Percentiles rank a stretch among this genome's conserved stretches.
phyloP scores from a whole-genome alignment of 1,140 invertebrate species.

The Trigoniulus corallinus region DNA sequence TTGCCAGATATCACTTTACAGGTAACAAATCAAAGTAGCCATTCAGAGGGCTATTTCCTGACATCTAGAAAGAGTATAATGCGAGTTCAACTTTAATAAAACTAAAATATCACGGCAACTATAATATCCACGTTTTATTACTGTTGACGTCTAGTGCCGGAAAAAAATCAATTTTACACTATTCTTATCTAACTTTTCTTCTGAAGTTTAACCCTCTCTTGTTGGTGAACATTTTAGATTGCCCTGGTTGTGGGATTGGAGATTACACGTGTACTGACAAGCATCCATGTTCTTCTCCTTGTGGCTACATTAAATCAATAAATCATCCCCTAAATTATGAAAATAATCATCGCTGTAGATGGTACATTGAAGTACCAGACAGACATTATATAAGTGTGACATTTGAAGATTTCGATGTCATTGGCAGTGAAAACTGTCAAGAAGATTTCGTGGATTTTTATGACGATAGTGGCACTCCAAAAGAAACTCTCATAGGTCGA shows the following conservation, averaged over 20 bases:
- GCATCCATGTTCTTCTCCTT: constrained; percentile 13
- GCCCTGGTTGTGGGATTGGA: constrained; percentile 18
- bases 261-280: constrained; percentile 14
- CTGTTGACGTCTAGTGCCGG: no score
- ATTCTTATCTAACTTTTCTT: no score
- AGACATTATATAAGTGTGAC: constrained; percentile 18
- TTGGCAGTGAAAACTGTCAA: constrained; percentile 14
- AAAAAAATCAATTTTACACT: no score
- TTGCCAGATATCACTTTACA: constrained; percentile 13
- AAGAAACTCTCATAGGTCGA: constrained; percentile 14
- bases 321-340: constrained; percentile 17
- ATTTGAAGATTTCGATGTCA: constrained; percentile 18
- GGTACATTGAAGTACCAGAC: constrained; percentile 15
- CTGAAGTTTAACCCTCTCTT: no score
- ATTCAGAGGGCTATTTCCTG: no score
- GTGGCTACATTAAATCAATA: constrained; percentile 17
- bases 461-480: constrained; percentile 12
- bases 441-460: constrained; percentile 18
- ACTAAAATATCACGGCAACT: no score
- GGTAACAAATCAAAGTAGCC: constrained; percentile 12
- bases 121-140: no score
- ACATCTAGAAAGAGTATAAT: no score
- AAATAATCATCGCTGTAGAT: constrained; percentile 18
- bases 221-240: no score
- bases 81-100: no score